Evolutionary conservation across 2,797 vertebrate species (phyloP), one percentile per base, ranked within the genome.

Genomic region (Heliangelus exortis): DNA sequence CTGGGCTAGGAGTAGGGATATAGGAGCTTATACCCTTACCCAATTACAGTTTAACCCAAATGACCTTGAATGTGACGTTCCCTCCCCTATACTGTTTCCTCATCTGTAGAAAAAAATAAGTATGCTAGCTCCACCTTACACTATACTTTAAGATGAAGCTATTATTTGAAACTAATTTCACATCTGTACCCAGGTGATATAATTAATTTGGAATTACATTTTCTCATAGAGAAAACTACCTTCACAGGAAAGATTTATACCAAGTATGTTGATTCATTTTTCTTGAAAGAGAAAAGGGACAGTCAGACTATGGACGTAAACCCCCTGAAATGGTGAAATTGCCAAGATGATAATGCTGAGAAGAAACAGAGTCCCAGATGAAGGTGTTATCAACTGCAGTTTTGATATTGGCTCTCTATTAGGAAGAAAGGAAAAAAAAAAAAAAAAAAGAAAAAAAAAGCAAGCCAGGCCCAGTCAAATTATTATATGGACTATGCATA

Each of bases 51-150:
- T 71, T 77, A 65, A 87, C 25, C 76, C 47, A 61, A 84, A 69
- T 20, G 50, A 85, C 72, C 57, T 85, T 80, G 72, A 82, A 55
- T 80, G 25, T 12, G 33, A 74, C 53, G 80, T 90, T 26, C 20
- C 19, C 29, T 54, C 45, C 26, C 68, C 29, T 47, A 28, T 59
- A 87, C 71, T 84, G 50, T 65, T 78, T 89, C 15, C 57, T 89
- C 58, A 83, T 58, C 54, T 72, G n/a, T 75, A 89, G 84, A 92
- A 95, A 26, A 51, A 94, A 87, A 83, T 54, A 71, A n/a, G 5
- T 13, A 63, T 0, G 2, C 28, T 4, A 8, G 22, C 29, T 82
- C 36, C 48, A 41, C 26, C 47, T 71, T 48, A 54, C 20, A 34
- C 13, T 1, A 26, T 39, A 22, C n/a, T 73, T 75, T 28, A 87